These are phyloP conservation scores for Mergus octosetaceus DNA, from an alignment of 2,797 vertebrate species.

Conservation along the genomic window DNA sequence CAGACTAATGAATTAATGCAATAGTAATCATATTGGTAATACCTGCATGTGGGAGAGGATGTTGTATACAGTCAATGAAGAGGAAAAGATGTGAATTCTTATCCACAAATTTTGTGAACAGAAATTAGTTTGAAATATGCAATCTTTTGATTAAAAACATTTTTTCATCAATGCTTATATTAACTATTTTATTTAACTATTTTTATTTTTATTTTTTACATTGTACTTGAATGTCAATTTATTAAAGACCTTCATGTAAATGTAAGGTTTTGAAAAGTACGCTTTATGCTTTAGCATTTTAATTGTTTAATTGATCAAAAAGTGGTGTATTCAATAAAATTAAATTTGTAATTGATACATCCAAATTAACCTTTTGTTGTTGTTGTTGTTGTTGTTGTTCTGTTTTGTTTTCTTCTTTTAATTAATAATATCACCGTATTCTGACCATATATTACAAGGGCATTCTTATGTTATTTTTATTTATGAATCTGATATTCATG, in stretches of 20 bases:
- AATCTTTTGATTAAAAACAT: not conserved
- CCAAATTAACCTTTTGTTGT: not conserved
- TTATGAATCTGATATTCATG: not conserved
- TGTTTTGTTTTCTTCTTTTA: not conserved
- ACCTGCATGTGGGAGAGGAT: not conserved
- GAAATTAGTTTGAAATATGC: slow-evolving; percentile 10
- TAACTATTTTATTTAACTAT: not conserved
- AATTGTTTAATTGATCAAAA: not conserved
- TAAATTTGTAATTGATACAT: not conserved
- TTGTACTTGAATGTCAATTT: not conserved
- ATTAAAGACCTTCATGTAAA: not conserved
- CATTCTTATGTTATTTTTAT: not conserved
- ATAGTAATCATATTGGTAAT: slow-evolving; percentile 47
- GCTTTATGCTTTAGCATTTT: not conserved
- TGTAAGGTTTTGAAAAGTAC: not conserved
- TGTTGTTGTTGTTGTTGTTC: not conserved
- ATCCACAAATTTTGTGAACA: slow-evolving; percentile 26
- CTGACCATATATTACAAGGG: not conserved
- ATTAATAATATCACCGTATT: no score
- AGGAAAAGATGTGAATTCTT: slow-evolving; percentile 20
- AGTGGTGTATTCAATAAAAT: not conserved
- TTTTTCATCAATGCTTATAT: not conserved
- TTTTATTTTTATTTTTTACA: not conserved
- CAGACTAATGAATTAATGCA: slow-evolving; percentile 57
- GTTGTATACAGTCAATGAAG: not conserved